Conservation (phyloP, 2,113 vertebrate species). For the Indicator maculatus region DNA sequence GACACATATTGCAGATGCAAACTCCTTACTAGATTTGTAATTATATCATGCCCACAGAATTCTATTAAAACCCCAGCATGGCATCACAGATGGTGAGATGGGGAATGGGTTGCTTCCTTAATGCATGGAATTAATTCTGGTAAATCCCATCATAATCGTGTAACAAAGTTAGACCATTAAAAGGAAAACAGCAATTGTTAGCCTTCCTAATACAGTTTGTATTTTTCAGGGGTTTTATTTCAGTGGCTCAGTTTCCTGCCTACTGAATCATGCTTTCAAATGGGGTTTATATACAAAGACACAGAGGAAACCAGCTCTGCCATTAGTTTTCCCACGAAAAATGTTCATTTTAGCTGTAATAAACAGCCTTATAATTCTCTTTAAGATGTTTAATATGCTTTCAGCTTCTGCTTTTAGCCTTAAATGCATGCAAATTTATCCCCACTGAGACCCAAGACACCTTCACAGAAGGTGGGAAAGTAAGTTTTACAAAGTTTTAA, state of each 20-base stretch:
- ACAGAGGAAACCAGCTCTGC: slow-evolving; percentile 30
- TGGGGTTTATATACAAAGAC: not conserved
- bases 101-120: slow-evolving; percentile 36
- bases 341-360: not conserved
- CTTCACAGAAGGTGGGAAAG: not conserved
- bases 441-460: not conserved
- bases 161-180: slow-evolving; percentile 23
- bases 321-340: not conserved
- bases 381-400: not conserved
- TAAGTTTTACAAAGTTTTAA: not conserved
- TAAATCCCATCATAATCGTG: slow-evolving; percentile 28
- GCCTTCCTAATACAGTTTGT: slow-evolving; percentile 10
- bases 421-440: not conserved
- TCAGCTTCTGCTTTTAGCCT: not conserved
- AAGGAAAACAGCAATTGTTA: slow-evolving; percentile 45
- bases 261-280: not conserved
- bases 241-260: slow-evolving; percentile 25
- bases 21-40: slow-evolving; percentile 9
- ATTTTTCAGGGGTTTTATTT: slow-evolving; percentile 47
- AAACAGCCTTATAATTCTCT: not conserved
- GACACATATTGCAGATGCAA: slow-evolving; percentile 1
- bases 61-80: slow-evolving; percentile 54
- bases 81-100: not conserved
- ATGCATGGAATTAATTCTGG: not conserved
- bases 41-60: slow-evolving; percentile 42